phyloP scores from a whole-genome alignment of 1,140 invertebrate genomes.

The Leptestheria dahalacensis region DNA sequence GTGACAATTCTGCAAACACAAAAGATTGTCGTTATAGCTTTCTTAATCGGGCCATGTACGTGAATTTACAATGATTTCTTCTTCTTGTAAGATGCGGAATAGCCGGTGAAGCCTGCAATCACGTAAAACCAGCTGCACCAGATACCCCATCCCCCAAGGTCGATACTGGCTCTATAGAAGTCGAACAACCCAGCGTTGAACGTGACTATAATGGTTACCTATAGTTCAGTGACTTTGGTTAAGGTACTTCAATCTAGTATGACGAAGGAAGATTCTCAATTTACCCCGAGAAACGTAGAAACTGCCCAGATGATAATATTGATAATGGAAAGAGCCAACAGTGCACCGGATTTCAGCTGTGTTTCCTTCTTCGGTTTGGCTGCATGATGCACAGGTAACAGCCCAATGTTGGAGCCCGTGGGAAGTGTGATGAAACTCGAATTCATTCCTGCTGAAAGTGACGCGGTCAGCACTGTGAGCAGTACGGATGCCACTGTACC shows the following conservation, averaged over 20 bases:
- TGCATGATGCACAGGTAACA: no score
- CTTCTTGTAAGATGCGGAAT: background rate
- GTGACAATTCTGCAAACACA: background rate
- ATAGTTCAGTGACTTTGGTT: background rate
- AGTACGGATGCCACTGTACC: no score
- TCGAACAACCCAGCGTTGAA: background rate
- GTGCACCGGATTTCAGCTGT: background rate
- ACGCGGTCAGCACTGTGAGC: no score
- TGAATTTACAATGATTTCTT: background rate
- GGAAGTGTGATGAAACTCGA: no score
- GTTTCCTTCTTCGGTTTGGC: background rate
- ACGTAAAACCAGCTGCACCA: background rate
- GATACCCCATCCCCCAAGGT: background rate
- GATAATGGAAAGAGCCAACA: background rate
- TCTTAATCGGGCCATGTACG: background rate
- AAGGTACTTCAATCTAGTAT: background rate
- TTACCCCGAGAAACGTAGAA: background rate
- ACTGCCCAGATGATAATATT: background rate
- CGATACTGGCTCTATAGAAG: background rate
- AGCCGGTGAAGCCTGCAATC: background rate
- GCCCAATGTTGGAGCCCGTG: no score
- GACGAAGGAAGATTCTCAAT: no score
- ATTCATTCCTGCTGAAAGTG: no score
- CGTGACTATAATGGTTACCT: background rate
- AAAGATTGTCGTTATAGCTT: background rate